phyloP scores from a whole-genome alignment of 2,113 vertebrate genomes.

The Girardinichthys multiradiatus region DNA sequence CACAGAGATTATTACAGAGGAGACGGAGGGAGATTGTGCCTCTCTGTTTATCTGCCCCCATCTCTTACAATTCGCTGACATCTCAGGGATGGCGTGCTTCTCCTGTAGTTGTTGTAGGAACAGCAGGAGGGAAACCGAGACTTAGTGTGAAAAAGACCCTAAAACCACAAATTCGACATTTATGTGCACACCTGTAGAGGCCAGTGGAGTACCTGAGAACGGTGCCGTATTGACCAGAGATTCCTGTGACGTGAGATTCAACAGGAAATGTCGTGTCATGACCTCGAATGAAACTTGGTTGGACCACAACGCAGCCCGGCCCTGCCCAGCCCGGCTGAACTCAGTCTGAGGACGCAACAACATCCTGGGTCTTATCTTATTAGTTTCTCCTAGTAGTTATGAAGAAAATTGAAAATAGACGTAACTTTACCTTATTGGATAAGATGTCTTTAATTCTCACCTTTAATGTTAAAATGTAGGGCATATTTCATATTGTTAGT shows the following conservation, averaged over 20 bases:
- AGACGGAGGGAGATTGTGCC: constrained; percentile 8
- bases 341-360: not conserved
- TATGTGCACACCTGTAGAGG: not conserved
- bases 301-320: not conserved
- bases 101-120: constrained; percentile 6
- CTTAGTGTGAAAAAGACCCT: constrained; percentile 26
- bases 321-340: not conserved
- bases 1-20: constrained; percentile 43
- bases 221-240: not conserved
- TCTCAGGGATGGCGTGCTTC: not conserved
- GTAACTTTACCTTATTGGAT: not conserved
- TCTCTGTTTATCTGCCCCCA: constrained; percentile 27
- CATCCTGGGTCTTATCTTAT: not conserved
- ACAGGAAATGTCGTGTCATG: not conserved
- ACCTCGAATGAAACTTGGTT: not conserved
- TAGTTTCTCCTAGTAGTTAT: not conserved
- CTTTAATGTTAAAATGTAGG: not conserved
- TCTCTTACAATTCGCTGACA: constrained; percentile 29
- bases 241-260: not conserved
- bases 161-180: not conserved
- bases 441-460: not conserved
- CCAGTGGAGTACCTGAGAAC: not conserved
- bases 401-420: not conserved
- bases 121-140: not conserved
- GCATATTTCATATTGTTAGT: not conserved